A percentile compares a stretch with the other conserved stretches of the same genome.
Evolutionary conservation across 2,888 invertebrate species (phyloP).

Genomic region (Pyrrhosoma nymphula): DNA sequence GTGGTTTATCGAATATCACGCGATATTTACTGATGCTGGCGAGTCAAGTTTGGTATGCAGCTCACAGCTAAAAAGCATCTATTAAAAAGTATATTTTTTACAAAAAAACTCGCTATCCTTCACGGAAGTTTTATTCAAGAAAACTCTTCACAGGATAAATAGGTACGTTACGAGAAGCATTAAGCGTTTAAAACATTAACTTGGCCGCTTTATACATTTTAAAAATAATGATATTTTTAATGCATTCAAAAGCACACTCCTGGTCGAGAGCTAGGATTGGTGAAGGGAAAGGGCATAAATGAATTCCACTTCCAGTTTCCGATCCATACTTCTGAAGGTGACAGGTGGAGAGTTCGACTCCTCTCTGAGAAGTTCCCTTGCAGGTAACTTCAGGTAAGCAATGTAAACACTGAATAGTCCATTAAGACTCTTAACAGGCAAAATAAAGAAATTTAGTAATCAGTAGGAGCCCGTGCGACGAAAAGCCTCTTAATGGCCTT

Average conservation of each 20-base stretch:
- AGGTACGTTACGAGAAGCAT: background rate
- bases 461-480: background rate
- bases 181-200: background rate
- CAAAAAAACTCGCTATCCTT: background rate
- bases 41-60: too few species aligned
- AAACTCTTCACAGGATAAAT: background rate
- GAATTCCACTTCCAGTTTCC: background rate
- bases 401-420: conserved; percentile 37
- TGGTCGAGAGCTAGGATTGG: background rate
- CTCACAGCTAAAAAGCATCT: too few species aligned
- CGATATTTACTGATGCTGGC: background rate
- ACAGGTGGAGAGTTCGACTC: background rate
- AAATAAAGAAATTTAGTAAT: conserved; percentile 9
- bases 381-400: background rate
- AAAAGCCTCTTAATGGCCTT: conserved; percentile 48
- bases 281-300: background rate
- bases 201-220: background rate
- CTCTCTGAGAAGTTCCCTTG: background rate
- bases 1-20: too few species aligned
- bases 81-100: background rate
- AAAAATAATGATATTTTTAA: background rate
- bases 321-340: background rate
- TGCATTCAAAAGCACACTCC: background rate
- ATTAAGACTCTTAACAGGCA: background rate
- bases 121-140: background rate